Conservation (phyloP, 2,797 vertebrate species). For the Sphaeramia orbicularis region DNA sequence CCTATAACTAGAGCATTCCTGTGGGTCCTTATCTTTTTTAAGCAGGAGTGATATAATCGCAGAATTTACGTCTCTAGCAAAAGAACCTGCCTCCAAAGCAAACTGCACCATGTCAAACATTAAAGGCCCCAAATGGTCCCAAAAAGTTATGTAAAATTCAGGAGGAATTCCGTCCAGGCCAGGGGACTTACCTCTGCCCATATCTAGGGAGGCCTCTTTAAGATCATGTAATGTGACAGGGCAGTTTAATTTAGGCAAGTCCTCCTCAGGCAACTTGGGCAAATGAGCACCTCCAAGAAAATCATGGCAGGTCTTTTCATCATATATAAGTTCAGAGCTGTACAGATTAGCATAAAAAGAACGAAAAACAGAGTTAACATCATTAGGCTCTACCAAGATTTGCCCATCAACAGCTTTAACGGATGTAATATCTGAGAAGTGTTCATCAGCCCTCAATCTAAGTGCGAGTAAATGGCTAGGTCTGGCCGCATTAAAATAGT, state of each 20-base stretch:
- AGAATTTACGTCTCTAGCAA: background rate
- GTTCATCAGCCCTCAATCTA: constrained; percentile 2
- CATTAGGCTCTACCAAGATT: background rate
- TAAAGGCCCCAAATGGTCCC: background rate
- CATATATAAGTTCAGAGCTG: background rate
- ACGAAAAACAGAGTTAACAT: background rate
- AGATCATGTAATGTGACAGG: too few species aligned
- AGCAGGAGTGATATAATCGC: background rate
- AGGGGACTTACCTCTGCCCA: too few species aligned
- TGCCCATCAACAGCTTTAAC: background rate
- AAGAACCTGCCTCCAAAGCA: background rate
- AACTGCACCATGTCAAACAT: background rate
- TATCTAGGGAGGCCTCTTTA: too few species aligned
- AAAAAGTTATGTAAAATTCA: too few species aligned
- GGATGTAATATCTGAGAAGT: constrained; percentile 23
- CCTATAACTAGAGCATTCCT: background rate
- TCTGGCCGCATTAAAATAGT: constrained; percentile 19
- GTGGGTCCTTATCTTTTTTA: background rate
- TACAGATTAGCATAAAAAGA: constrained; percentile 15
- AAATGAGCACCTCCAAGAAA: background rate
- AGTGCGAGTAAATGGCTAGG: constrained; percentile 11
- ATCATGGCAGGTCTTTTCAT: background rate
- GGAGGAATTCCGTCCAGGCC: too few species aligned
- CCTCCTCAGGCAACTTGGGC: background rate
- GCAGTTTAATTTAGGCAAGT: background rate